Evolutionary conservation across 1,140 invertebrate genomes (phyloP).

Genomic region (Octopus bimaculoides): DNA sequence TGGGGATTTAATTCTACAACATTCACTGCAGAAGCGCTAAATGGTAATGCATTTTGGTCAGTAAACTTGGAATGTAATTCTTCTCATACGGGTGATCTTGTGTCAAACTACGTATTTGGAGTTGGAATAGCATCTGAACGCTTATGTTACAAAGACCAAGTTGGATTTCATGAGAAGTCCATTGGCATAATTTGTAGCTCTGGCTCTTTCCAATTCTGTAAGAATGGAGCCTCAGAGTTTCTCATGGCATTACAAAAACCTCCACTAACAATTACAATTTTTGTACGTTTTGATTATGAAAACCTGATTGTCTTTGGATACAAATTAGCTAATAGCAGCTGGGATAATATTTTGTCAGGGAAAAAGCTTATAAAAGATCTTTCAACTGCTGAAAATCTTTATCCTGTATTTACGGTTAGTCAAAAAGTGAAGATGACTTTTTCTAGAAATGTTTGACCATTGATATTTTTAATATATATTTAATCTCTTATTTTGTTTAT

Average conservation of each 20-base stretch:
- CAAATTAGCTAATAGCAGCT: slow-evolving; percentile 32
- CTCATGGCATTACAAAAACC: slow-evolving; percentile 40
- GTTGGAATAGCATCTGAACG: slow-evolving; percentile 40
- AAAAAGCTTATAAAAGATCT: slow-evolving; percentile 35
- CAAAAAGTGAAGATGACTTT: slow-evolving; percentile 50
- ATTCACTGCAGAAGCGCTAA: slow-evolving; percentile 44
- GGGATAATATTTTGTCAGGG: slow-evolving; percentile 37
- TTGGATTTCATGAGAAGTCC: slow-evolving; percentile 40
- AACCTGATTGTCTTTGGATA: slow-evolving; percentile 39
- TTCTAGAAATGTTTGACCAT: slow-evolving; percentile 35
- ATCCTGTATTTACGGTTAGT: slow-evolving; percentile 53
- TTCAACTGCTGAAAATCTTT: slow-evolving; percentile 22
- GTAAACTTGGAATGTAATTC: slow-evolving; percentile 46
- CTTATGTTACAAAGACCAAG: slow-evolving; percentile 43
- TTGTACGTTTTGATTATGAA: slow-evolving; percentile 31
- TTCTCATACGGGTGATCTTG: slow-evolving; percentile 41
- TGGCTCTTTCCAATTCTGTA: slow-evolving; percentile 38
- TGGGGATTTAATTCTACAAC: slow-evolving; percentile 51
- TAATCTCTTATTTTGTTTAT: no score
- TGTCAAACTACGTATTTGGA: slow-evolving; percentile 48
- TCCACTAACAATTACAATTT: slow-evolving; percentile 41
- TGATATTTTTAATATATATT: background rate
- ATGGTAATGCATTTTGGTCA: slow-evolving; percentile 37
- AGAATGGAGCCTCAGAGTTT: slow-evolving; percentile 36
- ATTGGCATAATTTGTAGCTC: slow-evolving; percentile 43